Evolutionary conservation across 2,113 vertebrate genomes (phyloP).

Genomic region (Podilymbus podiceps): DNA sequence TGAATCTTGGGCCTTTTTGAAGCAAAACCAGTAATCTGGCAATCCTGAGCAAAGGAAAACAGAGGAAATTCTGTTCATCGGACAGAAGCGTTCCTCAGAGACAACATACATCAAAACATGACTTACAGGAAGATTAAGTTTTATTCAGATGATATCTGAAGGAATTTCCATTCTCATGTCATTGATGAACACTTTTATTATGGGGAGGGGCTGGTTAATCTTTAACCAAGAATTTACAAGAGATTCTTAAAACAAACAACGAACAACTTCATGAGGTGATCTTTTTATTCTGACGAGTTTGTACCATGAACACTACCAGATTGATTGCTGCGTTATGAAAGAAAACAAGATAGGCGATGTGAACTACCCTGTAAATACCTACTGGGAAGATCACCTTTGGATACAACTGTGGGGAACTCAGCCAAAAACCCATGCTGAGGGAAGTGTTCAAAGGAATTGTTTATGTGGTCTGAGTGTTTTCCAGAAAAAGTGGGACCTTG

Average conservation of each 20-base stretch:
- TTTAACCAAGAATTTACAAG: conserved; percentile 34
- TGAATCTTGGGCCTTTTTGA: not conserved
- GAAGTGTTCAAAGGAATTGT: not conserved
- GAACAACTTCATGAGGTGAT: not conserved
- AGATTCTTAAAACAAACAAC: conserved; percentile 17
- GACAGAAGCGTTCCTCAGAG: not conserved
- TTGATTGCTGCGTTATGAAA: not conserved
- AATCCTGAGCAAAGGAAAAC: not conserved
- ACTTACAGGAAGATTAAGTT: conserved; percentile 6
- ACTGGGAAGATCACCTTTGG: not conserved
- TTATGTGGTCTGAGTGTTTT: not conserved
- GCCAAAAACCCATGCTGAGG: not conserved
- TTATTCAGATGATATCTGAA: conserved; percentile 35
- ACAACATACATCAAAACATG: not conserved
- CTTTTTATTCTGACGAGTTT: not conserved
- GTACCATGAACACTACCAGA: not conserved
- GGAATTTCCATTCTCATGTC: conserved; percentile 8
- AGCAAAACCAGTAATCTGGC: not conserved
- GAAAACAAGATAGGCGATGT: not conserved
- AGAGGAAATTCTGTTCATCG: not conserved
- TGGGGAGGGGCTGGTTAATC: conserved; percentile 18
- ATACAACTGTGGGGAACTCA: not conserved
- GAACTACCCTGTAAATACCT: not conserved
- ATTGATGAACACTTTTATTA: conserved; percentile 33
- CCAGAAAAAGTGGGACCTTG: not conserved